A percentile compares a stretch with the other conserved stretches of the same genome.
Conservation (phyloP, 2,113 vertebrate species). For the Sardina pilchardus region DNA sequence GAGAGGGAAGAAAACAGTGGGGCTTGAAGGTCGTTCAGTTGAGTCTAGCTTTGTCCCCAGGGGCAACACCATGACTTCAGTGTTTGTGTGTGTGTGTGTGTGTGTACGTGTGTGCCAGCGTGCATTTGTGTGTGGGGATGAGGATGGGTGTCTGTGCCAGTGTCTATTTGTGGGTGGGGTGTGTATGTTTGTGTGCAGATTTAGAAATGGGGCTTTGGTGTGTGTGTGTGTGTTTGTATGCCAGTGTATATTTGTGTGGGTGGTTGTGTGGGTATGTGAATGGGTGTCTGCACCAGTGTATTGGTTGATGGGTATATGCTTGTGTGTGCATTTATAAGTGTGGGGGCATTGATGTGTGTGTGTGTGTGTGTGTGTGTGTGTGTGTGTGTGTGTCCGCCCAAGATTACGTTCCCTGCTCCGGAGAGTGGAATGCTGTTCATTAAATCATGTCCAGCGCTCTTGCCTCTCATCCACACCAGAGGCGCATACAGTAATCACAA, state of each 20-base stretch:
- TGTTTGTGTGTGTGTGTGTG: slow-evolving; percentile 23
- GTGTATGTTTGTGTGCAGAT: slow-evolving; percentile 21
- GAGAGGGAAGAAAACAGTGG: slow-evolving; percentile 50
- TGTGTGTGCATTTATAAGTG: slow-evolving; percentile 20
- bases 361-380: slow-evolving; percentile 26
- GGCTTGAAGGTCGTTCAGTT: slow-evolving; percentile 62
- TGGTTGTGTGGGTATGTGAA: neutral
- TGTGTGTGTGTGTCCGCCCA: slow-evolving; percentile 18
- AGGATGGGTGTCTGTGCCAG: slow-evolving; percentile 20
- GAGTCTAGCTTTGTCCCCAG: slow-evolving; percentile 61
- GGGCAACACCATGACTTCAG: slow-evolving; percentile 51
- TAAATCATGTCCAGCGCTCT: slow-evolving; percentile 17
- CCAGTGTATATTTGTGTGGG: slow-evolving; percentile 7
- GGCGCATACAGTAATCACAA: slow-evolving; percentile 14
- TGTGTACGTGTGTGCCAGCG: slow-evolving; percentile 1
- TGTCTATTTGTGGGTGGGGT: neutral
- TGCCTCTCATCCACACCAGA: neutral
- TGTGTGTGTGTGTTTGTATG: neutral
- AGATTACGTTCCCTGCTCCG: slow-evolving; percentile 12
- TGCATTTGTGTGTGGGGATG: neutral
- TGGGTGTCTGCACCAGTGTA: slow-evolving; percentile 20
- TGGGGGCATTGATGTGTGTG: neutral
- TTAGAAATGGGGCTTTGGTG: neutral
- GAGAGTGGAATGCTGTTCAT: slow-evolving; percentile 22
- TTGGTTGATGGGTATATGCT: neutral